Base-by-base conservation (phyloP, 2,888 invertebrate genomes). In the Malachius bipustulatus region DNA sequence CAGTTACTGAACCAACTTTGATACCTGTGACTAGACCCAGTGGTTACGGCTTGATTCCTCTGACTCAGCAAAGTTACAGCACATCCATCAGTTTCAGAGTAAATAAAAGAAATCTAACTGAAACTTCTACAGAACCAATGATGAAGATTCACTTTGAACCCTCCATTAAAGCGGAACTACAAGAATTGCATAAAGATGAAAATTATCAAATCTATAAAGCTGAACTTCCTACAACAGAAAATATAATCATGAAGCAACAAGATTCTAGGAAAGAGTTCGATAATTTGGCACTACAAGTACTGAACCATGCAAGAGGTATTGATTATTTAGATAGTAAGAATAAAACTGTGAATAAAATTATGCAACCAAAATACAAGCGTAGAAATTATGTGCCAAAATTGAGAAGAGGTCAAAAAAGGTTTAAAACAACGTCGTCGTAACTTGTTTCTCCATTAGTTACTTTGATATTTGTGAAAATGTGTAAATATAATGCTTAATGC, bases 51-150 rank as follows among this genome's bases (percentile, higher is more conserved):
- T 43, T 28, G 24, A 19, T 19, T 19, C 50, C 60, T 16, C 43
- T 48, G 24, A 65, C 64, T 4, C 65, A 64, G 39, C 67, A 67
- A 48, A 70, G 70, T 36, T 64, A 63, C 9, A 64, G 64, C 39
- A 70, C 68, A 31, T 70, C 70, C 2, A 65, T 70, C 3, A 71
- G 67, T 51, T 62, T 66, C 34, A 62, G 68, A 50, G 61, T 71
- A 4, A 69, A 69, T 30, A 65, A 62, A 44, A 52, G 45, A 26
- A 52, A 51, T 32, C 41, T 38, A 31, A 27, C 36, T 12, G 16
- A 35, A 16, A 30, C 24, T 29, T 19, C 28, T 26, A 26, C 30
- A 14, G 36, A 39, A 14, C 14, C 15, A 15, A 36, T 26, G 14
- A 39, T 16, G 26, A 37, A 27, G 14, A 6, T 36, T 1, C 34